Evolutionary conservation across 2,797 vertebrate species (phyloP).

Genomic region (Scomberomorus guttatus): DNA sequence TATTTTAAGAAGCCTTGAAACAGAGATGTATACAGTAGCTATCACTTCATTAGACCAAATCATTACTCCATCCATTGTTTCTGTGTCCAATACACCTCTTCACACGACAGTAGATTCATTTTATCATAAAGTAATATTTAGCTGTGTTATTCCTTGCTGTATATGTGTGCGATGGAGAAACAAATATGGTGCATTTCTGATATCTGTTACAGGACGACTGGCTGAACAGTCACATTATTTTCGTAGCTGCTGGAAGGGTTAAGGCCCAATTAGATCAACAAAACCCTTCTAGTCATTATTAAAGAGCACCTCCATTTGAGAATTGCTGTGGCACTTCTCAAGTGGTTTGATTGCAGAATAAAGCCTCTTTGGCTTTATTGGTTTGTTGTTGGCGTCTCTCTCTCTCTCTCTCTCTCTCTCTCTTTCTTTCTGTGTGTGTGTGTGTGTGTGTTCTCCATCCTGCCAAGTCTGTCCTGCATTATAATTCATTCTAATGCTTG

Average conservation of each 20-base stretch:
- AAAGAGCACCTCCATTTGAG: constrained; percentile 55
- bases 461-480: constrained; percentile 66
- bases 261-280: constrained; percentile 30
- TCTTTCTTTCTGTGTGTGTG: no score
- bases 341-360: constrained; percentile 69
- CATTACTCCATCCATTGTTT: constrained; percentile 68
- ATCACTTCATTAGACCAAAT: constrained; percentile 65
- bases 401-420: background rate
- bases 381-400: constrained; percentile 28
- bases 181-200: constrained; percentile 22
- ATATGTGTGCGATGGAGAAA: constrained; percentile 36
- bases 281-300: constrained; percentile 35
- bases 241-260: constrained; percentile 26
- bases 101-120: constrained; percentile 22
- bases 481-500: constrained; percentile 70
- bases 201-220: constrained; percentile 45
- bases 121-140: constrained; percentile 26
- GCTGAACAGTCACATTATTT: constrained; percentile 36
- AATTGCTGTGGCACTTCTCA: constrained; percentile 67
- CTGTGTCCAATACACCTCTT: constrained; percentile 48
- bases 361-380: constrained; percentile 71
- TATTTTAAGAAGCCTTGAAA: constrained; percentile 67
- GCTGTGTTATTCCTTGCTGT: constrained; percentile 33
- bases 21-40: constrained; percentile 87
- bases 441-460: constrained; percentile 48